These are phyloP conservation scores for Agrypnia vestita DNA, from an alignment of 1,140 invertebrate species.

Conservation along the genomic window DNA sequence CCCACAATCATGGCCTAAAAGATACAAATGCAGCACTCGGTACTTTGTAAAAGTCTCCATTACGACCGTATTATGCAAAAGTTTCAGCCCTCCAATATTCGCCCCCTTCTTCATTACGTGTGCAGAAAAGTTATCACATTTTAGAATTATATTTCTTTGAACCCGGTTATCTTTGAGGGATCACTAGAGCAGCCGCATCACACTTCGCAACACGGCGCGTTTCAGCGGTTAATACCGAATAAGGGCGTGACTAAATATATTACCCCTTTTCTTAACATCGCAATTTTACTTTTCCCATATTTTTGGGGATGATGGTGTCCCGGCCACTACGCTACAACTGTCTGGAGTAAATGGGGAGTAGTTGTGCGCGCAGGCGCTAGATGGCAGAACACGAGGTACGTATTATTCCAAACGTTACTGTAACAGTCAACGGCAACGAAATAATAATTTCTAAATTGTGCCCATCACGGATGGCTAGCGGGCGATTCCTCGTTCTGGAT, in stretches of 20 bases:
- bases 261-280: neutral
- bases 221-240: neutral
- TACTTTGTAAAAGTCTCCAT: conserved; percentile 21
- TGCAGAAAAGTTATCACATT: conserved; percentile 5
- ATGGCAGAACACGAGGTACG: neutral
- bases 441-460: no score
- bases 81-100: neutral
- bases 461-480: no score
- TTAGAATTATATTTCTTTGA: neutral
- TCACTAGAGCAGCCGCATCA: neutral
- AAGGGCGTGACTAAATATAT: neutral
- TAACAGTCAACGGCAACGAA: neutral
- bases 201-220: neutral
- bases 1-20: conserved; percentile 22
- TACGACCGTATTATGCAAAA: neutral
- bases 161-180: neutral
- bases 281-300: neutral
- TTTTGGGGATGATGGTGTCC: neutral
- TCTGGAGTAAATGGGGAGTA: conserved; percentile 35
- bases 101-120: conserved; percentile 5
- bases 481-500: no score
- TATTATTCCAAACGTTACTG: conserved; percentile 12
- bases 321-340: conserved; percentile 25
- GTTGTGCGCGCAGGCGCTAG: conserved; percentile 1
- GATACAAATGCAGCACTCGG: neutral